Evolutionary conservation across 2,113 vertebrate genomes (phyloP).

Genomic region (Hippocampus mohnikei): DNA sequence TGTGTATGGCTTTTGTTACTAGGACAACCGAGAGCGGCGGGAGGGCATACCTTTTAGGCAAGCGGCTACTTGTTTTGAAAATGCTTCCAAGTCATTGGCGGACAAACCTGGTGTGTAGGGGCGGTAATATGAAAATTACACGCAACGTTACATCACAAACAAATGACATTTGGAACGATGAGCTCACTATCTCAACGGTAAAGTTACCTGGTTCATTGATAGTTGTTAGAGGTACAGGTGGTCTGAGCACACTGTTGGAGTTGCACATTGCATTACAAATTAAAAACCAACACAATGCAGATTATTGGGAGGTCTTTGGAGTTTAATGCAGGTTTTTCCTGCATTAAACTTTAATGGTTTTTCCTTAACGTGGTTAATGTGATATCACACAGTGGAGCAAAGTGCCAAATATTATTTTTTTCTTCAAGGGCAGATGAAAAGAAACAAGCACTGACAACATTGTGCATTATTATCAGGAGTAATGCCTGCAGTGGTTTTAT

Average conservation of each 20-base stretch:
- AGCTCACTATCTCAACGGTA: slow-evolving; percentile 24
- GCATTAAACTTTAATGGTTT: neutral
- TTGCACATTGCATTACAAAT: slow-evolving; percentile 31
- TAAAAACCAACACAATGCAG: slow-evolving; percentile 24
- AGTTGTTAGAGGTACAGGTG: slow-evolving; percentile 46
- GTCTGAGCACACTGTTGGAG: slow-evolving; percentile 46
- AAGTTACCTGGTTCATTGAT: slow-evolving; percentile 31
- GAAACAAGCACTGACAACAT: slow-evolving; percentile 30
- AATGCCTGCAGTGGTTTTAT: slow-evolving; percentile 62
- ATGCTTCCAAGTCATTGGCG: too few species aligned
- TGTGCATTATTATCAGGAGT: slow-evolving; percentile 46
- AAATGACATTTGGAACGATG: too few species aligned
- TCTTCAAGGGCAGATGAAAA: slow-evolving; percentile 30
- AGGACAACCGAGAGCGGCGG: too few species aligned
- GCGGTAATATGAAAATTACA: too few species aligned
- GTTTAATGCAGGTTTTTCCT: neutral
- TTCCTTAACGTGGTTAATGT: neutral
- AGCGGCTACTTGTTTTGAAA: too few species aligned
- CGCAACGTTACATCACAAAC: too few species aligned
- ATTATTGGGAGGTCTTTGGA: slow-evolving; percentile 5
- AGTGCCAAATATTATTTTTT: slow-evolving; percentile 37
- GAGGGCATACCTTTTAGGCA: too few species aligned
- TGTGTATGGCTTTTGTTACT: too few species aligned
- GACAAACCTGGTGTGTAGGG: too few species aligned
- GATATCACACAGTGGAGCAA: neutral